These are phyloP conservation scores for Bombus waltoni DNA, from an alignment of 1,140 invertebrate genomes.

Conservation along the genomic window DNA sequence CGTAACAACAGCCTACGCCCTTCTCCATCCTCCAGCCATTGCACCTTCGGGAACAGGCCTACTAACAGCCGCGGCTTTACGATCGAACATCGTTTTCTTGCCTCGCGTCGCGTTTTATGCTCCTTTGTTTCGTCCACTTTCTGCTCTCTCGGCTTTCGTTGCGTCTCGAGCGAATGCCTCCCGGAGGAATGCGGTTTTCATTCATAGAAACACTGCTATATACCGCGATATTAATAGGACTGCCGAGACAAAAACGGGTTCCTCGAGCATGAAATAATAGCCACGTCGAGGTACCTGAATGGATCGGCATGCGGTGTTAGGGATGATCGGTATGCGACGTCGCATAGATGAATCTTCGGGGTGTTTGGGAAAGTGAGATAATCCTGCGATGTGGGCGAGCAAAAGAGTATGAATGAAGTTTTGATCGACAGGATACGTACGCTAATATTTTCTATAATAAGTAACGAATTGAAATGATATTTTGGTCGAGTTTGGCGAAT, in stretches of 20 bases:
- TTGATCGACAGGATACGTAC: too few relatives aligned
- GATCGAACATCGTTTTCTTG: constrained; percentile 33
- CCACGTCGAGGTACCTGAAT: background rate
- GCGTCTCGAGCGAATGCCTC: background rate
- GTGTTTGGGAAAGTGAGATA: too few relatives aligned
- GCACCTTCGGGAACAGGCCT: constrained; percentile 52
- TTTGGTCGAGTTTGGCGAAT: too few relatives aligned
- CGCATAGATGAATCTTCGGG: too few relatives aligned
- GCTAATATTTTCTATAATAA: too few relatives aligned
- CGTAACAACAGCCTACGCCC: constrained; percentile 70
- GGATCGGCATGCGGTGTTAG: background rate
- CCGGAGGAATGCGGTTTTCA: constrained; percentile 14
- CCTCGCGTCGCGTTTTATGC: constrained; percentile 32
- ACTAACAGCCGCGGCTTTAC: constrained; percentile 40
- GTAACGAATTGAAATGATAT: too few relatives aligned
- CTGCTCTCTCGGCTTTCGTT: too few relatives aligned
- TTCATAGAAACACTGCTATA: background rate
- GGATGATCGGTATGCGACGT: too few relatives aligned
- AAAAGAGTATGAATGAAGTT: too few relatives aligned
- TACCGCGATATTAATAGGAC: background rate
- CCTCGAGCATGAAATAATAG: background rate
- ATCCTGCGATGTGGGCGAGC: too few relatives aligned
- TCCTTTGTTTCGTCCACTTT: constrained; percentile 33
- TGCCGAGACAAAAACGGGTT: background rate
- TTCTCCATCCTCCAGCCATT: constrained; percentile 41